phyloP scores from a whole-genome alignment of 1,140 invertebrate species.

The Agraylea sexmaculata region DNA sequence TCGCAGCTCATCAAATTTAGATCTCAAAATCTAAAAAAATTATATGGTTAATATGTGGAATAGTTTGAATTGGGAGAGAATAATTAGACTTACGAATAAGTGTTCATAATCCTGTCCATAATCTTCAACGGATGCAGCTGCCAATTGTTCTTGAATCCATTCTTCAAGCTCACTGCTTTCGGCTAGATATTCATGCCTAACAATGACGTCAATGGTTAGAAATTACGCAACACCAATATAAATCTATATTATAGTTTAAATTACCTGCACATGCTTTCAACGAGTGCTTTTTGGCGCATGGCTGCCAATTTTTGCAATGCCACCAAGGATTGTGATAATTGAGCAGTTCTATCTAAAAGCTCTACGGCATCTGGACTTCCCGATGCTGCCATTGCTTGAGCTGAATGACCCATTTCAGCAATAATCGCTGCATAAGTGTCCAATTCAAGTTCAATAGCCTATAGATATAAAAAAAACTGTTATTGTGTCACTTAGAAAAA shows the following conservation, averaged over 20 bases:
- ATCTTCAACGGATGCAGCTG: conserved; percentile 83
- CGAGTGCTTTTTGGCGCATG: conserved; percentile 67
- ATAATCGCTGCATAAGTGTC: conserved; percentile 90
- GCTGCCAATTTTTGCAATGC: conserved; percentile 71
- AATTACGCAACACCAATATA: not conserved
- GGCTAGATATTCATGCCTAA: conserved; percentile 80
- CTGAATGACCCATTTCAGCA: conserved; percentile 81
- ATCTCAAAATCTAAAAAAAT: conserved; percentile 58
- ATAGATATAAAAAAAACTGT: conserved; percentile 12
- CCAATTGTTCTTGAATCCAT: conserved; percentile 91
- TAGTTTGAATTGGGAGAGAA: conserved; percentile 1
- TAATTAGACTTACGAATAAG: conserved; percentile 50
- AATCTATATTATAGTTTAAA: too few species aligned
- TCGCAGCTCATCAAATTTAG: conserved; percentile 94
- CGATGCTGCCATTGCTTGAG: conserved; percentile 61
- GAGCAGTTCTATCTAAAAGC: conserved; percentile 64
- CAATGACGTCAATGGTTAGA: conserved; percentile 7
- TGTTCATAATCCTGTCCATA: conserved; percentile 97
- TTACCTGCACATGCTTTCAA: conserved; percentile 72
- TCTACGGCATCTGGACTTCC: conserved; percentile 70
- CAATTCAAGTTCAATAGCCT: conserved; percentile 82
- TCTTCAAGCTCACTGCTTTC: conserved; percentile 85
- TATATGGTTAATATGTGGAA: conserved; percentile 2
- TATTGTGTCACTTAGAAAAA: not conserved
- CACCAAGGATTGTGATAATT: conserved; percentile 66